Evolutionary conservation across 2,888 invertebrate genomes (phyloP).

Genomic region (Habroteleia sp.): DNA sequence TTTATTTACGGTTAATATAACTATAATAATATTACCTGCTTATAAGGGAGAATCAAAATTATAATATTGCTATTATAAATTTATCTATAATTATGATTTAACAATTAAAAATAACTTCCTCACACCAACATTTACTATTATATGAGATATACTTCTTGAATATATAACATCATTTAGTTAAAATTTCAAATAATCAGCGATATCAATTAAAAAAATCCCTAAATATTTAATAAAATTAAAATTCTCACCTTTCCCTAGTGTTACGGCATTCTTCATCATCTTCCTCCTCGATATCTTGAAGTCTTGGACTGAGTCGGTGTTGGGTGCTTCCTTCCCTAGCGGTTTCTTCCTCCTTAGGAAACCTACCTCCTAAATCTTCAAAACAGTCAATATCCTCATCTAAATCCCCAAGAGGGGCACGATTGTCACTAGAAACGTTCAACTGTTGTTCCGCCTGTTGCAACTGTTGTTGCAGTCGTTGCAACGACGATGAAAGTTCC

Average conservation of each 20-base stretch:
- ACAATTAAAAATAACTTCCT: no score
- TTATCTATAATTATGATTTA: no score
- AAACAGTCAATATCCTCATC: conserved; percentile 74
- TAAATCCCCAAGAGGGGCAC: conserved; percentile 72
- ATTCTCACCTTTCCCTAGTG: conserved; percentile 79
- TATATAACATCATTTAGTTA: no score
- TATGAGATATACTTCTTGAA: no score
- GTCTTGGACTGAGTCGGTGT: conserved; percentile 86
- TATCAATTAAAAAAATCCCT: no score
- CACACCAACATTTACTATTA: no score
- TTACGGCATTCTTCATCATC: conserved; percentile 85
- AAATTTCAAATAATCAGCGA: no score
- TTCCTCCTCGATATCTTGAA: conserved; percentile 92
- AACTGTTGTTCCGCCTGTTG: conserved; percentile 66
- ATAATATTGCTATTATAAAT: no score
- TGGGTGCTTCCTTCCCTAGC: conserved; percentile 81
- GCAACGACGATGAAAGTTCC: conserved; percentile 76
- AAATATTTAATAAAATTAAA: no score
- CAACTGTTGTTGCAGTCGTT: conserved; percentile 71
- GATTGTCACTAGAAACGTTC: conserved; percentile 70
- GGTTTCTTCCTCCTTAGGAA: conserved; percentile 69
- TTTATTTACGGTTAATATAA: no score
- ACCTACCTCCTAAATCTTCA: conserved; percentile 66
- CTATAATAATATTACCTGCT: no score
- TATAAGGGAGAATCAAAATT: no score